These are phyloP conservation scores for Colossoma macropomum DNA, from an alignment of 2,113 vertebrate genomes.

Conservation along the genomic window DNA sequence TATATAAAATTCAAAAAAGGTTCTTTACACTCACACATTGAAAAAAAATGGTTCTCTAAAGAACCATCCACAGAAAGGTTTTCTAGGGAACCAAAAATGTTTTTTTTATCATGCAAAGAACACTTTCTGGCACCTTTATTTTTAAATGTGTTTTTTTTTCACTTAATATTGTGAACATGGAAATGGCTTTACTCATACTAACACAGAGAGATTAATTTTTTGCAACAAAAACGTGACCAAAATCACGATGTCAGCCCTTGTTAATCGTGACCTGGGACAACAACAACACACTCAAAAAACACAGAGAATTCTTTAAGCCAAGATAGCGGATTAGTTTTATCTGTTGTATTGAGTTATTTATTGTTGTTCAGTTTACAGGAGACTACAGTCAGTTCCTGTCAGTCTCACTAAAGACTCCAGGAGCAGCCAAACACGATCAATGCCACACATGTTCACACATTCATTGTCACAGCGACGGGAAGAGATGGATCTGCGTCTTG, in stretches of 20 bases:
- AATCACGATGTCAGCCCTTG: neutral
- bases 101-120: no score
- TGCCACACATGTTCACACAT: conserved; percentile 16
- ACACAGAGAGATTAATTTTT: neutral
- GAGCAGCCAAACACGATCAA: conserved; percentile 1
- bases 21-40: no score
- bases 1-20: no score
- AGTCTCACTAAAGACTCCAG: conserved; percentile 2
- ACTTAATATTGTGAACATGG: neutral
- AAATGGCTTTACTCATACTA: neutral
- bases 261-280: neutral
- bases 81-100: no score
- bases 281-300: neutral
- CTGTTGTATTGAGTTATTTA: neutral
- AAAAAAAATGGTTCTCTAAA: no score
- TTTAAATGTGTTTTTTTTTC: no score
- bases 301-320: neutral
- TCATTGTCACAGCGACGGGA: neutral
- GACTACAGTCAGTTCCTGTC: conserved; percentile 54
- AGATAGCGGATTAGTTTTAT: neutral
- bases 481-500: conserved; percentile 72
- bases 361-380: conserved; percentile 65
- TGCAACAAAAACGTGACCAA: neutral
- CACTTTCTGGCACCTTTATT: no score
- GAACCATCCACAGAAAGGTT: no score